These are phyloP conservation scores for Bolborhynchus lineola DNA, from an alignment of 2,113 vertebrate genomes.

Conservation along the genomic window DNA sequence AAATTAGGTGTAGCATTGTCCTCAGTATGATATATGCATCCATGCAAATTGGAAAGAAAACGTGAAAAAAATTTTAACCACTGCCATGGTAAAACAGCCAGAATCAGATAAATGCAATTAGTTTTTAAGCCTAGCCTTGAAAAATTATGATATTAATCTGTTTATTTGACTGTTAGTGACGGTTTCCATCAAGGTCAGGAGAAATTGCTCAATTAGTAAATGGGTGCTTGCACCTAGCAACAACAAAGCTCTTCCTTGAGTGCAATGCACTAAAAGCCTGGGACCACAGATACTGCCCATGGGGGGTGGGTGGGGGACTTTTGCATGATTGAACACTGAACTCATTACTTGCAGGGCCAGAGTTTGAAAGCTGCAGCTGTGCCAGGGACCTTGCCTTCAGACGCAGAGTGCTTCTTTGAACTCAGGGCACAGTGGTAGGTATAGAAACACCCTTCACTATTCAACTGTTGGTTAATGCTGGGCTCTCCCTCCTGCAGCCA, in stretches of 20 bases:
- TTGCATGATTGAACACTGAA: rapidly evolving
- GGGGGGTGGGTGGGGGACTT: background rate
- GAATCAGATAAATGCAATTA: slow-evolving; percentile 49
- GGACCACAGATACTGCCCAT: background rate
- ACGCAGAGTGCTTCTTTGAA: too few relatives aligned
- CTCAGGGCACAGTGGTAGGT: background rate
- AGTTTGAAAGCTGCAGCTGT: background rate
- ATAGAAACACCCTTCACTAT: rapidly evolving
- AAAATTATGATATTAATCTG: slow-evolving; percentile 44
- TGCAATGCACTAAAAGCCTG: background rate
- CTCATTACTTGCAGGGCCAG: background rate
- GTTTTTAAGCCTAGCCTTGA: slow-evolving; percentile 46
- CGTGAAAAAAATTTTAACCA: background rate
- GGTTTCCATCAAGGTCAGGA: slow-evolving; percentile 47
- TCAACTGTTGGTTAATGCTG: too few relatives aligned
- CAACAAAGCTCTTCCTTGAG: background rate
- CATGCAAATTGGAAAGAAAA: slow-evolving; percentile 49
- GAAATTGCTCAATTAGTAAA: slow-evolving; percentile 41
- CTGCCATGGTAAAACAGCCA: background rate
- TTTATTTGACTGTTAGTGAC: slow-evolving; percentile 12
- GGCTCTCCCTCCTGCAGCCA: too few relatives aligned
- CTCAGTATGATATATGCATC: slow-evolving; percentile 23
- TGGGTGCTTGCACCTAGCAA: background rate
- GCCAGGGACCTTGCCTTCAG: background rate
- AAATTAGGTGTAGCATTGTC: slow-evolving; percentile 71